phyloP scores from a whole-genome alignment of 2,888 invertebrate genomes.

The Tenodera sinensis region DNA sequence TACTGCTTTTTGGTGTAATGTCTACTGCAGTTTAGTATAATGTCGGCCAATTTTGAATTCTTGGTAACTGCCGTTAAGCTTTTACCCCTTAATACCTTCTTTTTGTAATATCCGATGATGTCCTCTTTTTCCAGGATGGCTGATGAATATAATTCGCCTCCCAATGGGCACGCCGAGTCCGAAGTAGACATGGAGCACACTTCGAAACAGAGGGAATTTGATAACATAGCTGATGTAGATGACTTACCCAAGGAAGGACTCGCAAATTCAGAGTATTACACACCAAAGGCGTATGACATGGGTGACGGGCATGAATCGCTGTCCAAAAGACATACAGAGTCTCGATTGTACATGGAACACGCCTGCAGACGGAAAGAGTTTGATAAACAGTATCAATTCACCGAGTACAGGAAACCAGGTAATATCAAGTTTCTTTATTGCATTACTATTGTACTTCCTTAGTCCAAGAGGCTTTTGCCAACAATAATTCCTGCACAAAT shows the following conservation, averaged over 20 bases:
- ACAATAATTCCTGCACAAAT: too few relatives aligned
- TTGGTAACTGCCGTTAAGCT: too few relatives aligned
- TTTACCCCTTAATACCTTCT: too few relatives aligned
- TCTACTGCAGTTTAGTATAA: too few relatives aligned
- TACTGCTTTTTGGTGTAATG: too few relatives aligned
- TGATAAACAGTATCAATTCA: constrained; percentile 15
- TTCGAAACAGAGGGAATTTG: constrained; percentile 18
- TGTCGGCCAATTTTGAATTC: too few relatives aligned
- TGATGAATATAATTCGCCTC: background rate
- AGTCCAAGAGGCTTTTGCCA: too few relatives aligned
- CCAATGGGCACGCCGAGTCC: background rate
- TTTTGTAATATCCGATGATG: too few relatives aligned
- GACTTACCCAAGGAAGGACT: too few relatives aligned
- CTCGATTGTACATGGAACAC: background rate
- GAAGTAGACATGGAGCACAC: background rate
- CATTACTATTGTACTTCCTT: background rate
- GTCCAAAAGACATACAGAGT: background rate
- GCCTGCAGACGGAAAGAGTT: constrained; percentile 20
- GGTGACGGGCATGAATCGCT: background rate
- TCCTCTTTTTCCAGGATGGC: background rate
- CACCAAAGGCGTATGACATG: too few relatives aligned
- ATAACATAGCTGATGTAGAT: background rate
- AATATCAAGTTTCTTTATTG: constrained; percentile 33
- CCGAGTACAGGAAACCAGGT: constrained; percentile 37
- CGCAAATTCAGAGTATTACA: too few relatives aligned